Conservation (phyloP, 2,888 invertebrate genomes). For the Odontothrips loti region DNA sequence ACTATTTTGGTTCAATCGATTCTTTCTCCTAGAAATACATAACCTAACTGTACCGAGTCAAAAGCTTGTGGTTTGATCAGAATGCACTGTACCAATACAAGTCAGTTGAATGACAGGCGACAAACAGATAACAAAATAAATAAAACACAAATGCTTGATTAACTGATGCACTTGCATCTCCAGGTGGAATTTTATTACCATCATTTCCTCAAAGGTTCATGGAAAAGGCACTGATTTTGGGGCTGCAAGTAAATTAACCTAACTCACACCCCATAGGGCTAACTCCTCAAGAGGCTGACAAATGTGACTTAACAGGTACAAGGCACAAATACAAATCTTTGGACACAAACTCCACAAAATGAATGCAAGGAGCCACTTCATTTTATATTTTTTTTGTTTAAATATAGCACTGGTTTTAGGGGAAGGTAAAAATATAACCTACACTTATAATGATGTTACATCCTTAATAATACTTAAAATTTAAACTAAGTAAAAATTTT, state of each 20-base stretch:
- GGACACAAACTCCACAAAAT: conserved; percentile 9
- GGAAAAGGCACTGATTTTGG: conserved; percentile 14
- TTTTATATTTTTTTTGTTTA: neutral
- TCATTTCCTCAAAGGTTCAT: neutral
- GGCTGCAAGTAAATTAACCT: too few relatives aligned
- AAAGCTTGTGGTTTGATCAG: too few relatives aligned
- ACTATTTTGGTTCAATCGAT: too few relatives aligned
- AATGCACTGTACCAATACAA: too few relatives aligned
- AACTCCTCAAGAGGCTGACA: conserved; percentile 13
- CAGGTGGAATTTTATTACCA: neutral
- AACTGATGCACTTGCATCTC: neutral
- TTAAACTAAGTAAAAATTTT: neutral
- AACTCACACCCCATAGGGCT: neutral
- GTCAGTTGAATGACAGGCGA: too few relatives aligned
- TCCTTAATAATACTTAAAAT: conserved; percentile 4
- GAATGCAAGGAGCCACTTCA: neutral
- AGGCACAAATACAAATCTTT: conserved; percentile 26
- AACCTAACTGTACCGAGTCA: too few relatives aligned
- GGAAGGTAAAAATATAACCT: conserved; percentile 9
- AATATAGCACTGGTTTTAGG: neutral
- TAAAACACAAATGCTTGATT: neutral
- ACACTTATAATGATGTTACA: conserved; percentile 4
- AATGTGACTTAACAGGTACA: conserved; percentile 22
- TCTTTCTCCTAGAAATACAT: too few relatives aligned
- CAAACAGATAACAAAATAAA: neutral